These are phyloP conservation scores for Palythoa grandiflora DNA, from an alignment of 92 coral and sea anemone genomes.

Conservation along the genomic window DNA sequence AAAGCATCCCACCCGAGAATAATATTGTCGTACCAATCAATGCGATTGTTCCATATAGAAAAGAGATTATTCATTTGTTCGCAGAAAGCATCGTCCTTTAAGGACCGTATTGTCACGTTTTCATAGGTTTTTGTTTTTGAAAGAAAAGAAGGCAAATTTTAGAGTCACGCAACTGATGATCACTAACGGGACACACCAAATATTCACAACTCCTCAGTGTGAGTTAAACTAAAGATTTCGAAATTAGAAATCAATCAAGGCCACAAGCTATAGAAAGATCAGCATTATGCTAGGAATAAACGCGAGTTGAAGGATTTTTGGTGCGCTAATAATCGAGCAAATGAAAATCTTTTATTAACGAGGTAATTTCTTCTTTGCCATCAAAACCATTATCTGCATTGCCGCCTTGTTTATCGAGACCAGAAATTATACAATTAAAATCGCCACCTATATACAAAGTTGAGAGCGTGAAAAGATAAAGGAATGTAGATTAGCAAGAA, in stretches of 20 bases:
- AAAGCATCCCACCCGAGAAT: background rate
- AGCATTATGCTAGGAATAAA: background rate
- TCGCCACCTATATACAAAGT: background rate
- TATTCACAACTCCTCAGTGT: background rate
- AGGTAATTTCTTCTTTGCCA: background rate
- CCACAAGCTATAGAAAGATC: constrained; percentile 24
- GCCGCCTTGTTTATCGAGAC: background rate
- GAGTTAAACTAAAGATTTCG: background rate
- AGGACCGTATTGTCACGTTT: constrained; percentile 14
- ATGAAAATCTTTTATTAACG: constrained; percentile 9
- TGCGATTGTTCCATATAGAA: background rate
- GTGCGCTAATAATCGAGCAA: background rate
- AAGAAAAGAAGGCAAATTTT: background rate
- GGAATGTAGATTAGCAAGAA: background rate
- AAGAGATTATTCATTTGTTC: background rate
- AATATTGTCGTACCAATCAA: no score
- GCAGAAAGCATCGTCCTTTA: background rate
- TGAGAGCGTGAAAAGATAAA: background rate
- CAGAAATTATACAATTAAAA: background rate
- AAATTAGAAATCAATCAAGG: background rate
- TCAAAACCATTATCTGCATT: background rate
- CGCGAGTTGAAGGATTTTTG: background rate
- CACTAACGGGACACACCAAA: background rate
- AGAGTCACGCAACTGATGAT: background rate
- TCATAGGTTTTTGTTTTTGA: background rate